Evolutionary conservation across 1,140 invertebrate genomes (phyloP), one percentile per base, ranked within the genome.

Genomic region (Neocloeon triangulifer): DNA sequence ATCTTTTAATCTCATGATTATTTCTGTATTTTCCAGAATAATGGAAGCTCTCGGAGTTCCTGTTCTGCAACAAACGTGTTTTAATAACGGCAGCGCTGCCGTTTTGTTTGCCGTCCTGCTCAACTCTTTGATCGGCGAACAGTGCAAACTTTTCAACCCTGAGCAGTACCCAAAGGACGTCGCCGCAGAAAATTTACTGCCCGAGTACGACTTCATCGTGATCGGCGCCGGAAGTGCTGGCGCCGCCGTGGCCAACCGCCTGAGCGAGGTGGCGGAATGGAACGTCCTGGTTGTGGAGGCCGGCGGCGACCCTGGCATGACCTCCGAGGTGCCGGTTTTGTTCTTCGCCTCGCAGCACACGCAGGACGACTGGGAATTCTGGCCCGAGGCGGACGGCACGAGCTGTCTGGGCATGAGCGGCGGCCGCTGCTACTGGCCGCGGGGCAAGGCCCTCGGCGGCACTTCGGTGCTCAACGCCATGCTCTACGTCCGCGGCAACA

Each of bases 141-240:
- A n/a, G n/a, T n/a, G n/a, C n/a, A n/a, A n/a, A n/a, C n/a, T n/a
- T n/a, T n/a, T n/a, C n/a, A n/a, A n/a, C n/a, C n/a, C n/a, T n/a
- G n/a, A n/a, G n/a, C n/a, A n/a, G n/a, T n/a, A n/a, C n/a, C n/a
- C n/a, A n/a, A n/a, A n/a, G n/a, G n/a, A n/a, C n/a, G n/a, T n/a
- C n/a, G n/a, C 21, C 3, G 6, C 4, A 28, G 33, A 6, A 17
- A 46, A 57, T 20, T 2, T 3, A 2, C n/a, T 18, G 14, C 15
- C 9, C 27, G 42, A 53, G 19, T 62, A 50, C 37, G 59, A 62
- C 40, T 64, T 62, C 39, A 55, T 63, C 32, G 43, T 63, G 2
- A 56, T 73, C 29, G 70, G 69, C 8, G 69, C 62, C 13, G 68
- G 71, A 36, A 67, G 67, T 19, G 66, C 69, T 3, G 71, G 71